These are phyloP conservation scores for Allophyes oxyacanthae DNA, from an alignment of 2,888 invertebrate species.

Conservation along the genomic window DNA sequence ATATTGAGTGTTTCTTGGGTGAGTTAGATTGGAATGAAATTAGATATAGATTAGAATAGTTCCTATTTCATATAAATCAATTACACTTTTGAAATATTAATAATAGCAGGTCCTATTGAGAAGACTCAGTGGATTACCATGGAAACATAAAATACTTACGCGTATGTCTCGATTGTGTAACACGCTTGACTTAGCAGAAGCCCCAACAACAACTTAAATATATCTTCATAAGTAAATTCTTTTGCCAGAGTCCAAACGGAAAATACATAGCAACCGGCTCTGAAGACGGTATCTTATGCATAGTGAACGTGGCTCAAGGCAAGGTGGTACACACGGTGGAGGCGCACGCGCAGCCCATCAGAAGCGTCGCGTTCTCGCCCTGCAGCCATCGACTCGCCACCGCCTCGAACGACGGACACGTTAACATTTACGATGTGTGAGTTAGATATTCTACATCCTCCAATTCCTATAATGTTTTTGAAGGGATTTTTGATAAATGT, in stretches of 20 bases:
- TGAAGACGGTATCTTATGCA: conserved; percentile 97
- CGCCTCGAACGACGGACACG: conserved; percentile 97
- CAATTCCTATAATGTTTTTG: too few species aligned
- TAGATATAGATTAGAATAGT: too few species aligned
- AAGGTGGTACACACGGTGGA: conserved; percentile 97
- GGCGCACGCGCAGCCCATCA: conserved; percentile 97
- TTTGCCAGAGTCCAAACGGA: conserved; percentile 94
- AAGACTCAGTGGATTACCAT: too few species aligned
- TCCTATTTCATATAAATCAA: too few species aligned
- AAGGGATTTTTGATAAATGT: too few species aligned
- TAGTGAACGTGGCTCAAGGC: conserved; percentile 95
- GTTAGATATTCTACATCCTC: conserved; percentile 69
- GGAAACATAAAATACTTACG: too few species aligned
- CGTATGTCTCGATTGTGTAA: too few species aligned
- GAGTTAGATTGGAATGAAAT: conserved; percentile 72
- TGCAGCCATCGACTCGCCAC: conserved; percentile 96
- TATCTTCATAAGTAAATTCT: too few species aligned
- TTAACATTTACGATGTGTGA: conserved; percentile 98
- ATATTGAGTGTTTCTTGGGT: conserved; percentile 97
- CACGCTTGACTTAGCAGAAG: too few species aligned
- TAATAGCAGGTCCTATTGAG: too few species aligned
- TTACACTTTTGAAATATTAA: too few species aligned
- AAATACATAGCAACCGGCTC: conserved; percentile 98
- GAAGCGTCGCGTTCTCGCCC: conserved; percentile 97
- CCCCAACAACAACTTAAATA: too few species aligned